phyloP scores from a whole-genome alignment of 2,888 invertebrate species.

The Cotesia congregata region DNA sequence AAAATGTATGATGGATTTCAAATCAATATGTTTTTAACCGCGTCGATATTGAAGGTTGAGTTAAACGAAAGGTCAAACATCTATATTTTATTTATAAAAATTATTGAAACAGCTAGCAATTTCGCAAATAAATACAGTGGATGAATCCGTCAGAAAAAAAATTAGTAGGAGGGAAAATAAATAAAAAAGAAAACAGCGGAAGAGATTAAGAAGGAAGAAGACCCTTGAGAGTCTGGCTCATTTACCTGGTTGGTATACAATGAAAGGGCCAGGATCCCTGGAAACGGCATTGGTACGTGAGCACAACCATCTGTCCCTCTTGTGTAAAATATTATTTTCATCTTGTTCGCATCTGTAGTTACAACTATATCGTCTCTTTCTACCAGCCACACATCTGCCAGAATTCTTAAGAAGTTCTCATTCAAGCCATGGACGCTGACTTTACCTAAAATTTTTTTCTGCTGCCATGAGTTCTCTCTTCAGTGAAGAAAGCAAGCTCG shows the following conservation, averaged over 20 bases:
- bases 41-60: no score
- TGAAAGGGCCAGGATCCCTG: conserved; percentile 14
- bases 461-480: conserved; percentile 21
- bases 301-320: conserved; percentile 36
- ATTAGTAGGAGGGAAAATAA: background rate
- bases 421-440: conserved; percentile 51
- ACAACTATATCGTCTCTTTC: conserved; percentile 11
- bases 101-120: background rate
- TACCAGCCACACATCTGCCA: conserved; percentile 56
- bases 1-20: no score
- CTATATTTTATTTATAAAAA: background rate
- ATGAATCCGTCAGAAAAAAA: background rate
- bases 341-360: background rate
- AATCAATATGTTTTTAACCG: no score
- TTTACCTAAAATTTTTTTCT: conserved; percentile 55
- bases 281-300: conserved; percentile 36
- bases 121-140: conserved; percentile 9
- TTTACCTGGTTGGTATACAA: conserved; percentile 31
- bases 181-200: conserved; percentile 8
- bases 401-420: conserved; percentile 60
- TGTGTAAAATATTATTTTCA: conserved; percentile 7
- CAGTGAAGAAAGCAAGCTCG: conserved; percentile 3
- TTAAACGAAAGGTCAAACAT: no score
- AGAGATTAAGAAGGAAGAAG: conserved; percentile 25
- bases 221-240: conserved; percentile 24